Conservation (phyloP, 2,113 vertebrate genomes). For the Scartelaos histophorus region DNA sequence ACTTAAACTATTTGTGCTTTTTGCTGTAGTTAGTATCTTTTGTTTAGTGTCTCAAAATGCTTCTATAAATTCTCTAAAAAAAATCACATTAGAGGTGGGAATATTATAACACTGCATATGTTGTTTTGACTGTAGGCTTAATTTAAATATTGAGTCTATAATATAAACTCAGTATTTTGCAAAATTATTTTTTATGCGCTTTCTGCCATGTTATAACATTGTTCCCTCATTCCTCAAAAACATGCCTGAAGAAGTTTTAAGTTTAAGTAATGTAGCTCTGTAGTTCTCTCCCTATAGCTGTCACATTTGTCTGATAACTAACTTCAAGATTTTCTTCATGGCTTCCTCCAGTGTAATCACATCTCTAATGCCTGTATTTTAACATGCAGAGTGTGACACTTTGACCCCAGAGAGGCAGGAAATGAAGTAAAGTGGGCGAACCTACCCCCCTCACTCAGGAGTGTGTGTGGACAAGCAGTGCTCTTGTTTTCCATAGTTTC, state of each 20-base stretch:
- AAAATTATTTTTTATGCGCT: too few relatives aligned
- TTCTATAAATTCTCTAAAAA: neutral
- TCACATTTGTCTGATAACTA: too few relatives aligned
- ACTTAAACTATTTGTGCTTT: neutral
- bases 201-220: too few relatives aligned
- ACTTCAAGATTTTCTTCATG: conserved; percentile 31
- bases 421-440: conserved; percentile 46
- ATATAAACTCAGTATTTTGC: too few relatives aligned
- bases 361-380: conserved; percentile 41
- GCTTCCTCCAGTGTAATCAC: conserved; percentile 46
- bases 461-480: conserved; percentile 37
- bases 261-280: too few relatives aligned
- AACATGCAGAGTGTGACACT: conserved; percentile 42
- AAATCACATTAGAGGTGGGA: too few relatives aligned
- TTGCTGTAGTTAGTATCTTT: neutral
- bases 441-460: conserved; percentile 1
- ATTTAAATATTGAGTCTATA: too few relatives aligned
- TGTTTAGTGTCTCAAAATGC: neutral
- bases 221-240: too few relatives aligned
- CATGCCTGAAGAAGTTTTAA: too few relatives aligned
- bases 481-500: conserved; percentile 33
- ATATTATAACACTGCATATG: too few relatives aligned
- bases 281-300: too few relatives aligned
- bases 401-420: conserved; percentile 56
- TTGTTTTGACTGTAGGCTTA: too few relatives aligned